Evolutionary conservation across 2,797 vertebrate species (phyloP), one percentile per base, ranked within the genome.

Genomic region (Syngnathus rostellatus): DNA sequence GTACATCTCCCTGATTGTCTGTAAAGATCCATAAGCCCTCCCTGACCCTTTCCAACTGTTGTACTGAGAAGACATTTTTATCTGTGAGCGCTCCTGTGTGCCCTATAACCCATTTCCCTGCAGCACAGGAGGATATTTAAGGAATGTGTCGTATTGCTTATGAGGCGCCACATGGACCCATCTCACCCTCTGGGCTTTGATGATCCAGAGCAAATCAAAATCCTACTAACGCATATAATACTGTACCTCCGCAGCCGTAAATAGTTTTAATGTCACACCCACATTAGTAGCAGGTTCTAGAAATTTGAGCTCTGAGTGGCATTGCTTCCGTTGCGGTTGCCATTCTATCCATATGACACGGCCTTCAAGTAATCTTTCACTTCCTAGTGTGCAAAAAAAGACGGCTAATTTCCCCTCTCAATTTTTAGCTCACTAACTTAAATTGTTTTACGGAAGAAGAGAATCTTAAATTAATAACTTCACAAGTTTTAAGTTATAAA

Each of bases 261-360:
- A 89, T 87, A 85, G 86, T 72, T 78, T 79, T 76, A 69, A 68
- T 72, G 78, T 75, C 71, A 73, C 64, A 68, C 75, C 68, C 46
- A 38, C 41, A 71, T 82, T 75, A 16, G 76, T 79, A 67, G n/a
- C 70, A 78, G 72, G 74, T 86, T 83, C 51, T 80, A 69, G 80
- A 83, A 81, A 85, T 74, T 53, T 46, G 66, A 86, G 73, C 77
- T 68, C 19, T 62, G 69, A 72, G 75, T 71, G 69, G 72, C 72
- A 71, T 75, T 6, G 65, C 73, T 85, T 80, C 75, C 68, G 58
- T 67, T 83, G 77, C 38, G 48, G 78, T 81, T 79, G 74, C 72
- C 68, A 69, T 81, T 79, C 78, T 76, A 81, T 78, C 77, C 80
- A 76, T 78, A 62, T 73, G 66, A 77, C 75, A 64, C 39, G 41